phyloP scores from a whole-genome alignment of 2,113 vertebrate species.

The Amphiprion percula region DNA sequence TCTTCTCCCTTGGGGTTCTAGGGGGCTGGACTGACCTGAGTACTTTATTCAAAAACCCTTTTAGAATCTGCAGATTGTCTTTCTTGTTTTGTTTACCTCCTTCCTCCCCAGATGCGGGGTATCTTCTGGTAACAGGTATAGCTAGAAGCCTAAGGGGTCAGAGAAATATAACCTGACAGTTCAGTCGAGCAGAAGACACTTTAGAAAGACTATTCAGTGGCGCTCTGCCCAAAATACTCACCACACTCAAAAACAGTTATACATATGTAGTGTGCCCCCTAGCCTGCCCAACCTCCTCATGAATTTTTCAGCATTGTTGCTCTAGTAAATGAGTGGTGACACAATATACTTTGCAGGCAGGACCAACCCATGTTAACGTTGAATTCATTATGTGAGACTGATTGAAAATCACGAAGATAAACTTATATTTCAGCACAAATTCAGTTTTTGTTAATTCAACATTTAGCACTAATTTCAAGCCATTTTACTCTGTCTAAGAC shows the following conservation, averaged over 20 bases:
- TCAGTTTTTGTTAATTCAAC: background rate
- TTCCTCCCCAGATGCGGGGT: background rate
- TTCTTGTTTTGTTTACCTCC: background rate
- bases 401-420: background rate
- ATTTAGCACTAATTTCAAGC: background rate
- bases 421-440: background rate
- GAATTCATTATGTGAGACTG: background rate
- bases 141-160: background rate
- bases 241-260: background rate
- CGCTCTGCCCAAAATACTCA: background rate
- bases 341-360: background rate
- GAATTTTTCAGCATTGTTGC: conserved; percentile 15
- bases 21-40: background rate
- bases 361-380: background rate
- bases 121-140: background rate
- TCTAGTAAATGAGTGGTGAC: background rate
- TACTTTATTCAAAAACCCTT: background rate
- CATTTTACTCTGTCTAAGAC: background rate
- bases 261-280: background rate
- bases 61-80: background rate
- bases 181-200: background rate
- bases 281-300: background rate
- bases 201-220: background rate
- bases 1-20: background rate
- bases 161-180: conserved; percentile 16